phyloP scores from a whole-genome alignment of 2,888 invertebrate species.

The Sialis lutaria region DNA sequence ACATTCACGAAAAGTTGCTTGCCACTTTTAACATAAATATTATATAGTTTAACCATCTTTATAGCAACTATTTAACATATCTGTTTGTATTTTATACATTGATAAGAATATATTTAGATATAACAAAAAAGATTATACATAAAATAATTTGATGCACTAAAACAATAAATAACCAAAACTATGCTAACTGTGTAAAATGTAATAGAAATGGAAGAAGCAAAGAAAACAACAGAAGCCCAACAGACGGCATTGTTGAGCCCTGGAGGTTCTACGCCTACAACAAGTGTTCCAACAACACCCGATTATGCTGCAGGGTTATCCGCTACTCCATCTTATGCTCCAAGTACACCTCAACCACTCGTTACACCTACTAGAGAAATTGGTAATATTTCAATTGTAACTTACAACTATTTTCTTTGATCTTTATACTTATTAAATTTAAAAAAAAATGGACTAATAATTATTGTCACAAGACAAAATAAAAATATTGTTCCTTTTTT shows the following conservation, averaged over 20 bases:
- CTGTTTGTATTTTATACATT: too few relatives aligned
- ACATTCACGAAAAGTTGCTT: background rate
- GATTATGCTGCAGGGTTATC: constrained; percentile 71
- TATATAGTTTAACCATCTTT: background rate
- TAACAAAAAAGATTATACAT: too few relatives aligned
- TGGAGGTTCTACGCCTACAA: constrained; percentile 17
- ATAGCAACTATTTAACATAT: background rate
- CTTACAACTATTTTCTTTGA: too few relatives aligned
- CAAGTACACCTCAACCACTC: constrained; percentile 22
- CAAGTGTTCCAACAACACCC: constrained; percentile 36
- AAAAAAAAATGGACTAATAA: too few relatives aligned
- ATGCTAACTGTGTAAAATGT: background rate
- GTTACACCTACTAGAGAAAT: background rate
- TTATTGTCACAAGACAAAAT: too few relatives aligned
- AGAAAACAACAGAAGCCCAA: constrained; percentile 37
- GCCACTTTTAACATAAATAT: too few relatives aligned
- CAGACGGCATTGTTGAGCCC: constrained; percentile 20
- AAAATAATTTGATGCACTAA: too few relatives aligned
- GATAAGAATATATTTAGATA: too few relatives aligned
- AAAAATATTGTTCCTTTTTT: constrained; percentile 3
- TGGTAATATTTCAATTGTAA: too few relatives aligned
- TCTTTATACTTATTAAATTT: too few relatives aligned
- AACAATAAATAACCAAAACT: background rate
- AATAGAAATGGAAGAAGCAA: constrained; percentile 45
- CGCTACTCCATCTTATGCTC: constrained; percentile 31